Evolutionary conservation across 2,113 vertebrate species (phyloP).

Genomic region (Sorex fumeus): DNA sequence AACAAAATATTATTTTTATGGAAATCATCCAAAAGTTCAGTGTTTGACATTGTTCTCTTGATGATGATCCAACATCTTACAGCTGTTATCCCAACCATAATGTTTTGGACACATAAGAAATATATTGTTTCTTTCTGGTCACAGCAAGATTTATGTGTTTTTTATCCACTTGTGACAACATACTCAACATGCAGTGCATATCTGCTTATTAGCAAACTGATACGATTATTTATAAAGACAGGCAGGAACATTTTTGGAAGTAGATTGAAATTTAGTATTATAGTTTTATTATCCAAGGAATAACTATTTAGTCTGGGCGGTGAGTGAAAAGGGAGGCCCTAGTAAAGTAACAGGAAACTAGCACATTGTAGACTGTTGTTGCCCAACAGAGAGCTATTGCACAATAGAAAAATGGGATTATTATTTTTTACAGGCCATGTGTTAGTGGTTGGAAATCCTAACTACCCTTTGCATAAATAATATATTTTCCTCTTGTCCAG

Average conservation of each 20-base stretch:
- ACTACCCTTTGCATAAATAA: conserved; percentile 72
- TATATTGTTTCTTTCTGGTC: conserved; percentile 63
- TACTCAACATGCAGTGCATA: conserved; percentile 57
- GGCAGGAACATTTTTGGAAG: conserved; percentile 77
- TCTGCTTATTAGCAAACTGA: conserved; percentile 71
- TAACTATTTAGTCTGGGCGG: conserved; percentile 65
- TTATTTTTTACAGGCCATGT: conserved; percentile 66
- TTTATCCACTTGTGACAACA: conserved; percentile 63
- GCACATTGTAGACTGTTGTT: conserved; percentile 57
- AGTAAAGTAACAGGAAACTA: conserved; percentile 73
- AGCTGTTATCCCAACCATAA: conserved; percentile 84
- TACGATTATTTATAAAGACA: conserved; percentile 71
- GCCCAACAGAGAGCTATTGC: conserved; percentile 61
- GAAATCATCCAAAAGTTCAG: conserved; percentile 86
- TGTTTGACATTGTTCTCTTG: conserved; percentile 89
- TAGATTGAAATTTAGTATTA: conserved; percentile 64
- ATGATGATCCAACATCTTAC: conserved; percentile 86
- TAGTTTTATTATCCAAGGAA: conserved; percentile 72
- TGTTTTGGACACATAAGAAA: conserved; percentile 77
- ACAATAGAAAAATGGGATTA: conserved; percentile 72
- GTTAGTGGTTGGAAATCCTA: conserved; percentile 77
- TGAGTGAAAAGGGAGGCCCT: conserved; percentile 53
- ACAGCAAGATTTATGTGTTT: conserved; percentile 70
- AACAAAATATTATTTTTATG: conserved; percentile 85
- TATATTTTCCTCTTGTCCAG: conserved; percentile 73